phyloP scores from a whole-genome alignment of 2,888 invertebrate species.

The Pammene fasciana region DNA sequence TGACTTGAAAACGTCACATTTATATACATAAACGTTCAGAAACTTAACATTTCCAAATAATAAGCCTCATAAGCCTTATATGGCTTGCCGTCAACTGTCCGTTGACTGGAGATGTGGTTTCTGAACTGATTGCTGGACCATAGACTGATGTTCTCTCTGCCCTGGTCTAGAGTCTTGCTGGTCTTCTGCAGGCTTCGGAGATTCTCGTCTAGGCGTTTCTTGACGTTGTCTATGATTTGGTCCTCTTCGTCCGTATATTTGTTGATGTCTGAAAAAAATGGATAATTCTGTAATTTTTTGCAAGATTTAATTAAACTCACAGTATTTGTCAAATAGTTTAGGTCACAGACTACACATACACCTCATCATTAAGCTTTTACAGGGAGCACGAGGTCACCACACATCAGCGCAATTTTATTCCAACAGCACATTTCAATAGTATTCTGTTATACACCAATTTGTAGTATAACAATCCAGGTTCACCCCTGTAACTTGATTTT shows the following conservation, averaged over 20 bases:
- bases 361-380: too few relatives aligned
- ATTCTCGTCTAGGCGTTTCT: conserved; percentile 65
- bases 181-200: conserved; percentile 61
- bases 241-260: conserved; percentile 58
- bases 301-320: neutral
- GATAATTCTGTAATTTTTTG: neutral
- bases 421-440: too few relatives aligned
- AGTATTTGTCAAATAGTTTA: too few relatives aligned
- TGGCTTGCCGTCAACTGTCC: conserved; percentile 60
- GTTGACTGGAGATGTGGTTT: conserved; percentile 58
- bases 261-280: conserved; percentile 60
- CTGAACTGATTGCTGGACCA: conserved; percentile 62
- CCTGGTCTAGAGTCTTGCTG: conserved; percentile 57
- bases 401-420: too few relatives aligned
- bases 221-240: conserved; percentile 61
- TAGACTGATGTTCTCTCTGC: conserved; percentile 60
- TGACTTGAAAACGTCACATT: too few relatives aligned
- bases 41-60: conserved; percentile 55
- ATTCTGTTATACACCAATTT: too few relatives aligned
- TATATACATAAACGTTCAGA: conserved; percentile 31
- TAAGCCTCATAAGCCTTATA: conserved; percentile 63
- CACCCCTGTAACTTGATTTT: too few relatives aligned
- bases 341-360: too few relatives aligned
- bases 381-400: too few relatives aligned
- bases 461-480: too few relatives aligned